These are phyloP conservation scores for Accipiter fasciatus DNA, from an alignment of 2,797 vertebrate species.

Conservation along the genomic window DNA sequence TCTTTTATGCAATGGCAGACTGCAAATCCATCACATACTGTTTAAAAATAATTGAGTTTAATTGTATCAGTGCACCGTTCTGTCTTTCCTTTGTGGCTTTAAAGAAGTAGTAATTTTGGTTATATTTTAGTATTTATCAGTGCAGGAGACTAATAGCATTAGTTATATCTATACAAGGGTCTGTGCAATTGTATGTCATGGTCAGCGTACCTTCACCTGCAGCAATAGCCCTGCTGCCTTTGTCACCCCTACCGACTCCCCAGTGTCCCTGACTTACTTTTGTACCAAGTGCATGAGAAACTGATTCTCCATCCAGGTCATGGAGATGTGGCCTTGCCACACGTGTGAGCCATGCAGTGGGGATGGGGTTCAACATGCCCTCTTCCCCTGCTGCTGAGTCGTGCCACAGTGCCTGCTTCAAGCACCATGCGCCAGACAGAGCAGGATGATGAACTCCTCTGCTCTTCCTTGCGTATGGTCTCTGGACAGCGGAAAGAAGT, in stretches of 20 bases:
- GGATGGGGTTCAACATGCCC: background rate
- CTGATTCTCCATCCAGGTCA: background rate
- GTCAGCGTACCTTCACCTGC: background rate
- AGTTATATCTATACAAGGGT: accelerated
- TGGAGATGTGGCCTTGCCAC: background rate
- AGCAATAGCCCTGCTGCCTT: background rate
- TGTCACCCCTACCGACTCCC: background rate
- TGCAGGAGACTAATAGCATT: background rate
- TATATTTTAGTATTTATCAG: background rate
- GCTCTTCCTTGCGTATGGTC: accelerated
- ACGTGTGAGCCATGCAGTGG: accelerated
- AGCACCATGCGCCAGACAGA: background rate
- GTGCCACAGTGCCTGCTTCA: background rate
- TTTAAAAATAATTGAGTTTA: conserved; percentile 26
- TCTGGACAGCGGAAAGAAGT: background rate
- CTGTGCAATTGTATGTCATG: background rate
- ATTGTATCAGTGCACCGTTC: background rate
- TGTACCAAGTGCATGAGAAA: background rate
- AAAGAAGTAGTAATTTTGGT: background rate
- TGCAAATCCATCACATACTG: conserved; percentile 35
- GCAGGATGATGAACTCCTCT: background rate
- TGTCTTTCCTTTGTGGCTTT: background rate
- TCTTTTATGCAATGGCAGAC: background rate
- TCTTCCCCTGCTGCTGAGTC: background rate
- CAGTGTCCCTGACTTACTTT: background rate